These are phyloP conservation scores for Sylvilagus floridanus DNA, from an alignment of 2,797 vertebrate genomes.

Conservation along the genomic window DNA sequence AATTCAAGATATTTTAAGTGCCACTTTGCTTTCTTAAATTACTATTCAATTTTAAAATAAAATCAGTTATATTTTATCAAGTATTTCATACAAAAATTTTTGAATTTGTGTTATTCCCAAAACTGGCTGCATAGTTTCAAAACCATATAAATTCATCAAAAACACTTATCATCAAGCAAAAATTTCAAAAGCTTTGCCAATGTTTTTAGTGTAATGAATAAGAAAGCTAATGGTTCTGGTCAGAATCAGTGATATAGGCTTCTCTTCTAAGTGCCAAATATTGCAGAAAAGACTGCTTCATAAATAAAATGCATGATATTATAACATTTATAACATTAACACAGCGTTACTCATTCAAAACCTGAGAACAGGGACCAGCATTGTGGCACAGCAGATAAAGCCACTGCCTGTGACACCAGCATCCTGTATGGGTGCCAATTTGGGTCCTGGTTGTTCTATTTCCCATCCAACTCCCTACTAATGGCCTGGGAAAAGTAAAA, in stretches of 20 bases:
- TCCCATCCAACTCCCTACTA: too few relatives aligned
- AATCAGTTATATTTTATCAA: background rate
- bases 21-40: slow-evolving; percentile 10
- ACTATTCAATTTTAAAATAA: slow-evolving; percentile 4
- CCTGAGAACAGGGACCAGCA: too few relatives aligned
- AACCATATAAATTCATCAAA: background rate
- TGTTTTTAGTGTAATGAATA: background rate
- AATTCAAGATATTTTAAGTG: slow-evolving; percentile 47
- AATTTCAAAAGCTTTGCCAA: slow-evolving; percentile 5
- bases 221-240: background rate
- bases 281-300: background rate
- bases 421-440: too few relatives aligned
- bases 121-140: background rate
- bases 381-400: too few relatives aligned
- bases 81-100: slow-evolving; percentile 21
- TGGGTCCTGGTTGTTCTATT: too few relatives aligned
- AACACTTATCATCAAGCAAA: slow-evolving; percentile 34
- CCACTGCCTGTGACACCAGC: too few relatives aligned
- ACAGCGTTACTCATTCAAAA: background rate
- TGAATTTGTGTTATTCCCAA: background rate
- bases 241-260: background rate
- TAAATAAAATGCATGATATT: slow-evolving; percentile 1
- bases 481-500: too few relatives aligned
- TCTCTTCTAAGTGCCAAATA: background rate
- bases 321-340: background rate